These are phyloP conservation scores for Poeciliopsis turrubarensis DNA, from an alignment of 2,113 vertebrate species.

Conservation along the genomic window DNA sequence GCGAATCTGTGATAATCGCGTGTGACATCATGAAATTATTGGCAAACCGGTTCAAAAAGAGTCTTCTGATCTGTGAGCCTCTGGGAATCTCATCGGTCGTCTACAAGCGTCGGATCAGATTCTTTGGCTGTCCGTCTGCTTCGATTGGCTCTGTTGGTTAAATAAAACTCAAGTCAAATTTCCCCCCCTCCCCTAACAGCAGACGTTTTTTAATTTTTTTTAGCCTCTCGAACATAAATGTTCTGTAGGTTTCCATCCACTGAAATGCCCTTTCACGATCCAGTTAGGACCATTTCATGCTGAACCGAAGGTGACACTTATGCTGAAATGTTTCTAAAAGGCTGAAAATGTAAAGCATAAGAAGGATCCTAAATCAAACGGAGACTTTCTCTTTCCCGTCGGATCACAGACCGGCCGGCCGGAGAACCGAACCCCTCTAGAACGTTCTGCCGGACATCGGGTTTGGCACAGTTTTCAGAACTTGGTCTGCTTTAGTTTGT, in stretches of 20 bases:
- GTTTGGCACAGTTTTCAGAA: slow-evolving; percentile 76
- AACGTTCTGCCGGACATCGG: slow-evolving; percentile 19
- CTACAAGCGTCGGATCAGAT: background rate
- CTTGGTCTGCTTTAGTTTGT: slow-evolving; percentile 93
- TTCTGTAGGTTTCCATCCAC: background rate
- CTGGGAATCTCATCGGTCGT: background rate
- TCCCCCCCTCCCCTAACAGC: background rate
- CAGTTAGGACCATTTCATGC: background rate
- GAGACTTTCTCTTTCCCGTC: slow-evolving; percentile 2
- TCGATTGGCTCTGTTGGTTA: background rate
- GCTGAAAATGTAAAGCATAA: background rate
- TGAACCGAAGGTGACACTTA: too few species aligned
- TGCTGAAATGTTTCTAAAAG: background rate
- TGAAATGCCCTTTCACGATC: background rate
- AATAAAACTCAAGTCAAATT: background rate
- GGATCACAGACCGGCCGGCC: slow-evolving; percentile 12
- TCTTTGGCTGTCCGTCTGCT: background rate
- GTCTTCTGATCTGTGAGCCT: background rate
- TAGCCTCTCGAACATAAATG: background rate
- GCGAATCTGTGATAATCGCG: background rate
- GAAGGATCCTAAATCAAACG: background rate
- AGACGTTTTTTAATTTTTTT: background rate
- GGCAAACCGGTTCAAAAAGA: background rate
- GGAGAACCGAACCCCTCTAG: slow-evolving; percentile 7
- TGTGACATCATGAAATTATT: background rate